Percentiles rank a stretch among this genome's conserved stretches.
Conservation (phyloP, 2,888 invertebrate species). For the Eulithis prunata region DNA sequence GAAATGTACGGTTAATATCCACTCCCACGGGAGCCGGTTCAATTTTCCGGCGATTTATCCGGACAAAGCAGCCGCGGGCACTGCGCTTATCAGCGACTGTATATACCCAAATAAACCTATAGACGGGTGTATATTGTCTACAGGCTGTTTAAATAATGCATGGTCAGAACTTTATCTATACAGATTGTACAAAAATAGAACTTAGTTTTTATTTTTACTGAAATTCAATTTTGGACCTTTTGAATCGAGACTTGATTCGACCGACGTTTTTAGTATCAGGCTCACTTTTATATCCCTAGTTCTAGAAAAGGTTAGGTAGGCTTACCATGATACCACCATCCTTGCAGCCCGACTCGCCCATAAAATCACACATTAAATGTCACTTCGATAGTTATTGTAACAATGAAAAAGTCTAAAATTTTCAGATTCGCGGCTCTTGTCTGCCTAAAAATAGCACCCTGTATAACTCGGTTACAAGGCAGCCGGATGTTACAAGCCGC, state of each 20-base stretch:
- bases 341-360: too few relatives aligned
- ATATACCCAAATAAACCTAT: slow-evolving; percentile 53
- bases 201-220: too few relatives aligned
- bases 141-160: slow-evolving; percentile 1
- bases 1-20: slow-evolving; percentile 36
- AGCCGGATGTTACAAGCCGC: slow-evolving; percentile 26
- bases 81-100: slow-evolving; percentile 61
- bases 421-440: neutral
- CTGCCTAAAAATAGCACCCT: neutral
- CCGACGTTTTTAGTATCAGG: too few relatives aligned
- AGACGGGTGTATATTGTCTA: neutral
- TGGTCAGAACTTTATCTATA: too few relatives aligned
- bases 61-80: slow-evolving; percentile 53
- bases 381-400: neutral
- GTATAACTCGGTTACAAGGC: slow-evolving; percentile 17
- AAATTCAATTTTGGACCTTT: too few relatives aligned
- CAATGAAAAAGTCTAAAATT: too few relatives aligned
- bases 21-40: slow-evolving; percentile 37
- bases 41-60: slow-evolving; percentile 64
- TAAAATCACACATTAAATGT: too few relatives aligned
- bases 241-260: too few relatives aligned
- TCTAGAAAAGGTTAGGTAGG: too few relatives aligned
- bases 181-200: too few relatives aligned
- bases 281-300: too few relatives aligned
- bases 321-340: too few relatives aligned